A percentile compares a stretch with the other conserved stretches of the same genome.
These are phyloP conservation scores for Diabrotica balteata DNA, from an alignment of 2,888 invertebrate species.

Conservation along the genomic window DNA sequence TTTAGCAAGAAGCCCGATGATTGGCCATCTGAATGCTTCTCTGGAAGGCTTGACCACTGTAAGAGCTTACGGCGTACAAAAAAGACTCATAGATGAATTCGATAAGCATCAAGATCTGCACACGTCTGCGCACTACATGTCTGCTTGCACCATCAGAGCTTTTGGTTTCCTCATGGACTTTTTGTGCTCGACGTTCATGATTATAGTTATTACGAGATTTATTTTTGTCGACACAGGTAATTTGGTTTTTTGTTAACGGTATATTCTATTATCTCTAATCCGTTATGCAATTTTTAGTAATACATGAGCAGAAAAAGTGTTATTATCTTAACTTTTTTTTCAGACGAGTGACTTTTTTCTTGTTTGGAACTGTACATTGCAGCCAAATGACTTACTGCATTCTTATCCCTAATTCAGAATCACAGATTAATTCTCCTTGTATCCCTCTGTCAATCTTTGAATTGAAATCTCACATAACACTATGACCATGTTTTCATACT, in stretches of 20 bases:
- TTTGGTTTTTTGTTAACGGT: background rate
- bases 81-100: constrained; percentile 52
- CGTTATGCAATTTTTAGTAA: too few relatives aligned
- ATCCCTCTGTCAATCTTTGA: too few relatives aligned
- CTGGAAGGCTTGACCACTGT: constrained; percentile 58
- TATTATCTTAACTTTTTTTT: too few relatives aligned
- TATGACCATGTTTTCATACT: too few relatives aligned
- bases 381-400: too few relatives aligned
- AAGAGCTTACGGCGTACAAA: constrained; percentile 52
- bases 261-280: background rate
- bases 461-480: too few relatives aligned
- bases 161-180: constrained; percentile 53
- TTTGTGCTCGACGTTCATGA: constrained; percentile 45
- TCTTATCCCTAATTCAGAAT: too few relatives aligned
- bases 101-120: constrained; percentile 56
- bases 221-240: constrained; percentile 42
- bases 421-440: too few relatives aligned
- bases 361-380: too few relatives aligned
- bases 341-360: too few relatives aligned
- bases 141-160: constrained; percentile 48
- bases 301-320: too few relatives aligned
- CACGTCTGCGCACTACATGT: constrained; percentile 53
- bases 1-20: constrained; percentile 55
- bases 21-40: constrained; percentile 56
- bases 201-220: constrained; percentile 41